phyloP scores from a whole-genome alignment of 2,888 invertebrate species.

The Leuctra nigra region DNA sequence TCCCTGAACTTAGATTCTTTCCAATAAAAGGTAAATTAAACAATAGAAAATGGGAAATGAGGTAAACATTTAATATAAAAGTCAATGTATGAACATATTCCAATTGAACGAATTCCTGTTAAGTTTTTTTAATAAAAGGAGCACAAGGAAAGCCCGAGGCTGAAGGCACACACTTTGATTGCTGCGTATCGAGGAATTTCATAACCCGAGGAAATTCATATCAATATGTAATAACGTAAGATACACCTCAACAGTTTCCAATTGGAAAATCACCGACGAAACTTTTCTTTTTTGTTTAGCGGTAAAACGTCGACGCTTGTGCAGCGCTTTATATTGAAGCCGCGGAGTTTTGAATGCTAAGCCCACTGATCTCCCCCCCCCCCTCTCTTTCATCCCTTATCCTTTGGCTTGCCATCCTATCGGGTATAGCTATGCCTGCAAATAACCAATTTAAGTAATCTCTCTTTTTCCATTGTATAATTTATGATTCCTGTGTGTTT shows the following conservation, averaged over 20 bases:
- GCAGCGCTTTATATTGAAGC: conserved; percentile 1
- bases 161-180: too few species aligned
- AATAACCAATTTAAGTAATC: conserved; percentile 30
- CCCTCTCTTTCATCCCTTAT: conserved; percentile 21
- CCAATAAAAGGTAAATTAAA: too few species aligned
- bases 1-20: too few species aligned
- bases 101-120: too few species aligned
- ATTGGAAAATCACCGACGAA: conserved; percentile 4
- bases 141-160: too few species aligned
- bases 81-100: too few species aligned
- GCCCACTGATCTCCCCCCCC: conserved; percentile 14
- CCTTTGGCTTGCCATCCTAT: conserved; percentile 25
- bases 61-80: too few species aligned
- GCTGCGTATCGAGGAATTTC: too few species aligned
- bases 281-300: not conserved
- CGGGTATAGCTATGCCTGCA: conserved; percentile 26
- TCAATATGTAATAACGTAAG: too few species aligned
- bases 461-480: conserved; percentile 29
- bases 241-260: conserved; percentile 8
- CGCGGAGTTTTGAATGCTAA: conserved; percentile 7
- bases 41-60: too few species aligned
- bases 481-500: conserved; percentile 25
- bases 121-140: too few species aligned
- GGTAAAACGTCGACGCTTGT: conserved; percentile 13
- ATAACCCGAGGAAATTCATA: too few species aligned